phyloP scores from a whole-genome alignment of 2,113 vertebrate genomes.

The Asarcornis scutulata region DNA sequence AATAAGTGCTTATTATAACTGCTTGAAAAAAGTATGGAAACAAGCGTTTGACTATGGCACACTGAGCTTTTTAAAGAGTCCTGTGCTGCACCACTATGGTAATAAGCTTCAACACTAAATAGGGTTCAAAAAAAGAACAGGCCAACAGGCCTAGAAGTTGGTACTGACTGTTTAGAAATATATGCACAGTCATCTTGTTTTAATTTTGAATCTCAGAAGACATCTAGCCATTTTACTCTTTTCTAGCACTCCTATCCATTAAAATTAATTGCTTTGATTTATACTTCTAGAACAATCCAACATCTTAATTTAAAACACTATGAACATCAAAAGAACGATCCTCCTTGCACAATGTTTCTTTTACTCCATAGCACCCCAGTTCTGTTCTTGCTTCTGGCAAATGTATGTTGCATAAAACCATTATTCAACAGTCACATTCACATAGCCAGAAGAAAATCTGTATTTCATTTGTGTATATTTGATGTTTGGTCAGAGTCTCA shows the following conservation, averaged over 20 bases:
- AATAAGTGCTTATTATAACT: background rate
- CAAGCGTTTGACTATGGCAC: background rate
- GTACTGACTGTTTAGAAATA: background rate
- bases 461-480: background rate
- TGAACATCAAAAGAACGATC: background rate
- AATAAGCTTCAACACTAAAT: background rate
- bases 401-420: background rate
- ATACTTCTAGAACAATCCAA: background rate
- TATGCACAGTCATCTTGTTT: background rate
- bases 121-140: background rate
- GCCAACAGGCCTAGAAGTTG: background rate
- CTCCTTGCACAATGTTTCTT: background rate
- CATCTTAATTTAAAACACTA: background rate
- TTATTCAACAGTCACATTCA: background rate
- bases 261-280: background rate
- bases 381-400: background rate
- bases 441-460: background rate
- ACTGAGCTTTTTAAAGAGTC: background rate
- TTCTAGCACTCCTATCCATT: background rate
- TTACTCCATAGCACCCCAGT: background rate
- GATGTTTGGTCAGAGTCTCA: background rate
- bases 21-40: background rate
- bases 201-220: background rate
- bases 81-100: fast-evolving
- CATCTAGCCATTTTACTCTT: background rate